Evolutionary conservation across 2,888 invertebrate genomes (phyloP).

Genomic region (Scaptomyza tumidula): DNA sequence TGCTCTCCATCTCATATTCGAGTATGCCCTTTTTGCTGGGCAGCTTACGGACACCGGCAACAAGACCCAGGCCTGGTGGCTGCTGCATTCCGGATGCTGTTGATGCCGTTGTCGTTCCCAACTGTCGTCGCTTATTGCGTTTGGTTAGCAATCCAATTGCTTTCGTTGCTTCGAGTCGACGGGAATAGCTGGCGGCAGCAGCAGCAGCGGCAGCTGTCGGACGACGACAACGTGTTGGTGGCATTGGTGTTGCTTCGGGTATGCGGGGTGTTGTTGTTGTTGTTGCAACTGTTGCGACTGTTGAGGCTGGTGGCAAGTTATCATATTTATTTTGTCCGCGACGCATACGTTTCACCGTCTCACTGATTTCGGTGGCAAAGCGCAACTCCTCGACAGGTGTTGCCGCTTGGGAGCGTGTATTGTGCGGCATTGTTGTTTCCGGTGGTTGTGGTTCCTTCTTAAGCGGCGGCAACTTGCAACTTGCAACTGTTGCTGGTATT

Average conservation of each 20-base stretch:
- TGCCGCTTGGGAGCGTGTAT: slow-evolving; percentile 74
- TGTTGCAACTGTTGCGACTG: background rate
- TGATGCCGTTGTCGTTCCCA: slow-evolving; percentile 11
- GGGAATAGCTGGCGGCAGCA: slow-evolving; percentile 37
- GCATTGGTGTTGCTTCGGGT: background rate
- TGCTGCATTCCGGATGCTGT: slow-evolving; percentile 15
- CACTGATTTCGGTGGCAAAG: slow-evolving; percentile 83
- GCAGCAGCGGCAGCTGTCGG: slow-evolving; percentile 22
- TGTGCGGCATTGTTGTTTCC: slow-evolving; percentile 40
- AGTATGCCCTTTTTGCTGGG: slow-evolving; percentile 80
- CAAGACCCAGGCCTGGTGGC: slow-evolving; percentile 29
- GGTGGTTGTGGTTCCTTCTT: slow-evolving; percentile 41
- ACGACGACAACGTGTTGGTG: slow-evolving; percentile 57
- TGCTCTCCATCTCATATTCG: slow-evolving; percentile 80
- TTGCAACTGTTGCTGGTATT: slow-evolving; percentile 11
- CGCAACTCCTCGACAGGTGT: slow-evolving; percentile 82
- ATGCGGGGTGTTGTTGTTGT: slow-evolving; percentile 3
- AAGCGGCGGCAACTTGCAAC: slow-evolving; percentile 16
- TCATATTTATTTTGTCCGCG: slow-evolving; percentile 83
- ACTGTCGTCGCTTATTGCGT: slow-evolving; percentile 42
- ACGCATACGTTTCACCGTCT: slow-evolving; percentile 83
- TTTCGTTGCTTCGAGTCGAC: slow-evolving; percentile 30
- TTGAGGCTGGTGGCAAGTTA: slow-evolving; percentile 57
- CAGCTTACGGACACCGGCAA: slow-evolving; percentile 74
- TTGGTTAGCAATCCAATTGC: slow-evolving; percentile 43